Base-by-base conservation (phyloP, 2,888 invertebrate genomes). In the Leptinotarsa tumamoca region DNA sequence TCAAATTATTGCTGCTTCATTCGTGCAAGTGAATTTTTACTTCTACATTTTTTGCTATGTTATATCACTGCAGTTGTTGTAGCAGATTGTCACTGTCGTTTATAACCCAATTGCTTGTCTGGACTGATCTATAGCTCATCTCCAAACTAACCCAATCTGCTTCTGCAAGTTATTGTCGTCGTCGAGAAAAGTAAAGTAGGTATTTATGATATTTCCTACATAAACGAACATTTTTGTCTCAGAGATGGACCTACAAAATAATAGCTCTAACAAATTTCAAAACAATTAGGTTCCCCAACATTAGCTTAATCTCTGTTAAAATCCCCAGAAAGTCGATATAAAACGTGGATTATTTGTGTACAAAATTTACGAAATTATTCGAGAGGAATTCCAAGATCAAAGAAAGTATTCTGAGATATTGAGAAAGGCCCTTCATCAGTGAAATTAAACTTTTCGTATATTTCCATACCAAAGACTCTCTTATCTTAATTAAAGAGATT, bases 401-500 rank as follows among this genome's bases (percentile, higher is more conserved):
- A 63, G 63, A 63, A 63, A 63, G 63, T 63, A 63, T 63, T 43
- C 33, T 33, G 17, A 27, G 63, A 63, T 63, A 63, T 63, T 63
- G 63, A 63, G 63, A 63, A 63, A 33, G 18, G 63, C 63, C 43
- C 63, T 63, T 63, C 63, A 33, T 63, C 63, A 63, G 43, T 63
- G 63, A 33, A 63, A 63, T 63, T 63, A 63, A 63, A 63, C 33
- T 63, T 27, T 63, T 10, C 63, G 27, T 63, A 43, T 43, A 63
- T 63, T 63, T 63, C 63, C 63, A 63, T 63, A 43, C 63, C 63
- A 63, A 14, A 63, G 63, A 5, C 17, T 43, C 43, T 43, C 63
- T 63, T 63, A 63, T 63, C 63, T 17, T 63, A 63, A 63, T 63
- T 27, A 63, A 63, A 63, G 63, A n/a, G 63, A 43, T 63, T 63